phyloP scores from a whole-genome alignment of 2,797 vertebrate genomes.

The Chrysocyon brachyurus region DNA sequence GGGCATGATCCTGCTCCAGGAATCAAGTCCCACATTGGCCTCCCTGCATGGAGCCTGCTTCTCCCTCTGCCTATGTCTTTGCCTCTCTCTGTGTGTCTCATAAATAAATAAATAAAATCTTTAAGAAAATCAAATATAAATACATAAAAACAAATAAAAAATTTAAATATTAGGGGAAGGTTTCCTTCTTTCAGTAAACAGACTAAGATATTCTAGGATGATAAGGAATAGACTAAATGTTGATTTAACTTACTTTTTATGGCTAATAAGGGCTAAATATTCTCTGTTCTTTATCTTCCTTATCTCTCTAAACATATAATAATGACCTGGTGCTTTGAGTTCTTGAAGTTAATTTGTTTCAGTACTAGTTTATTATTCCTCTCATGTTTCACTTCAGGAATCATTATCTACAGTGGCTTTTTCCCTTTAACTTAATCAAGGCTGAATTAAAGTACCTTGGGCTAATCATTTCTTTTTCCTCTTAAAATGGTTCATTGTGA shows the following conservation, averaged over 20 bases:
- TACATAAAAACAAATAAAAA: neutral
- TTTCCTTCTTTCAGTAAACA: neutral
- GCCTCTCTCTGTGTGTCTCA: too few species aligned
- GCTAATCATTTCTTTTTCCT: neutral
- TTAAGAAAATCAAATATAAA: neutral
- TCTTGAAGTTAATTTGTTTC: neutral
- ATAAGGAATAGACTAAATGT: neutral
- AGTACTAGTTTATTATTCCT: neutral
- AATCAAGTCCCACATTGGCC: too few species aligned
- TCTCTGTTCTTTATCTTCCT: neutral
- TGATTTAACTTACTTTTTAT: neutral
- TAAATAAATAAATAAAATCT: too few species aligned
- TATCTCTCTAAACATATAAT: neutral
- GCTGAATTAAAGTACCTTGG: neutral
- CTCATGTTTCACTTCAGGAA: neutral
- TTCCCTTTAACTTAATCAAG: neutral
- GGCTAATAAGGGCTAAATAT: neutral
- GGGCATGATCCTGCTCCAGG: too few species aligned
- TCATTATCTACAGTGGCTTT: neutral
- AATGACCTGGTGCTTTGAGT: neutral
- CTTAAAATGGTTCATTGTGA: neutral
- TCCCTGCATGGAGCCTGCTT: too few species aligned
- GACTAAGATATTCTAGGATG: neutral
- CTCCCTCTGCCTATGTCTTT: too few species aligned
- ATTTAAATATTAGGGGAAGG: neutral